Evolutionary conservation across 2,888 invertebrate genomes (phyloP).

Genomic region (Synergus itoensis): DNA sequence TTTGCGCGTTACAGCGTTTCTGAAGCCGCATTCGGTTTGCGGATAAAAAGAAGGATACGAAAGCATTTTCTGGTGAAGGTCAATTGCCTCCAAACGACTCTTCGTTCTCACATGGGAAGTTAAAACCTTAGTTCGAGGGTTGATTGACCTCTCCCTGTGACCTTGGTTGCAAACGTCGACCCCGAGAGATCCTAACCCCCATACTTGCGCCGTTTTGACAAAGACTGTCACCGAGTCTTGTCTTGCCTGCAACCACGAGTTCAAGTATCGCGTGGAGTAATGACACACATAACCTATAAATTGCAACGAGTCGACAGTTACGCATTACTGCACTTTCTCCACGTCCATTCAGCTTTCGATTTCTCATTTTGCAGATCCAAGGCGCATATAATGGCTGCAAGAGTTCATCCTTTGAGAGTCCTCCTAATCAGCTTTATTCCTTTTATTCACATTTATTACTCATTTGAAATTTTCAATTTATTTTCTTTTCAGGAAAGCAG

Average conservation of each 20-base stretch:
- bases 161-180: constrained; percentile 28
- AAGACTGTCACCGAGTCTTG: constrained; percentile 27
- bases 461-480: neutral
- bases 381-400: constrained; percentile 5
- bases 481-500: neutral
- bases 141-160: constrained; percentile 27
- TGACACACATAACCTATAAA: constrained; percentile 54
- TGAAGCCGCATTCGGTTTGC: constrained; percentile 51
- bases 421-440: neutral
- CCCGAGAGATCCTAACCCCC: constrained; percentile 21
- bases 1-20: constrained; percentile 49
- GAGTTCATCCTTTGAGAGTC: constrained; percentile 1
- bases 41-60: constrained; percentile 46
- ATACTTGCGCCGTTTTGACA: constrained; percentile 17
- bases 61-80: constrained; percentile 39
- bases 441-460: neutral
- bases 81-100: constrained; percentile 32
- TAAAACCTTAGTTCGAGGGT: constrained; percentile 35
- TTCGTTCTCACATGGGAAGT: constrained; percentile 34
- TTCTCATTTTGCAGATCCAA: neutral
- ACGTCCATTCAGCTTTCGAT: constrained; percentile 28
- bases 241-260: constrained; percentile 12
- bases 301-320: constrained; percentile 14
- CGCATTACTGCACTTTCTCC: constrained; percentile 33
- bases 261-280: constrained; percentile 32